phyloP scores from a whole-genome alignment of 2,888 invertebrate species.

The Hirtodrosophila trivittata region DNA sequence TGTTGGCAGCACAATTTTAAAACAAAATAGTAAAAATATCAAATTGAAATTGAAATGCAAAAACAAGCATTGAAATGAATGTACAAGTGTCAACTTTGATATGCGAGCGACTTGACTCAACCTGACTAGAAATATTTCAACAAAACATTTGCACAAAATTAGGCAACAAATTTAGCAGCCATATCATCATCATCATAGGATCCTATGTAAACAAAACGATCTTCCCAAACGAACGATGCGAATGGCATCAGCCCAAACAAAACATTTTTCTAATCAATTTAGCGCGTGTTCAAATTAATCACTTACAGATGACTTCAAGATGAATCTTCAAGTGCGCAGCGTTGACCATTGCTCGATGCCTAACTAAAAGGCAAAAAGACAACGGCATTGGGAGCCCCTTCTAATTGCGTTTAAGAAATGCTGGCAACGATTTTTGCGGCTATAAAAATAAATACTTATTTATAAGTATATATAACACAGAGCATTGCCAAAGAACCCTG shows the following conservation, averaged over 20 bases:
- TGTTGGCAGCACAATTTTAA: slow-evolving; percentile 19
- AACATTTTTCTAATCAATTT: slow-evolving; percentile 63
- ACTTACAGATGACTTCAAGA: slow-evolving; percentile 61
- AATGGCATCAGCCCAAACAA: slow-evolving; percentile 61
- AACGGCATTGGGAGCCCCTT: slow-evolving; percentile 55
- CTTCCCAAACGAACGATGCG: slow-evolving; percentile 1
- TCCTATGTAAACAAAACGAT: slow-evolving; percentile 37
- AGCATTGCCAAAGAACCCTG: slow-evolving; percentile 44
- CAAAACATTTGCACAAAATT: slow-evolving; percentile 43
- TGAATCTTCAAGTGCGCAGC: slow-evolving; percentile 50
- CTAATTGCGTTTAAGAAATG: slow-evolving; percentile 68
- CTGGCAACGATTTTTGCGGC: slow-evolving; percentile 57
- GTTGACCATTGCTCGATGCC: slow-evolving; percentile 47
- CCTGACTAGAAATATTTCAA: slow-evolving; percentile 65
- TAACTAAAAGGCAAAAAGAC: slow-evolving; percentile 17
- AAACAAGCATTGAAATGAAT: slow-evolving; percentile 70
- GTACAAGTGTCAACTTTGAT: slow-evolving; percentile 75
- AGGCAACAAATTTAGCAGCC: slow-evolving; percentile 45
- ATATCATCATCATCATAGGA: slow-evolving; percentile 6
- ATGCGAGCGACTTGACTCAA: slow-evolving; percentile 71
- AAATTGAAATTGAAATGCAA: slow-evolving; percentile 68
- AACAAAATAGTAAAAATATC: slow-evolving; percentile 50
- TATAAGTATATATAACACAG: slow-evolving; percentile 52
- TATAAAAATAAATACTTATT: slow-evolving; percentile 66
- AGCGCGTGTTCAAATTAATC: slow-evolving; percentile 69